A percentile compares a stretch with the other conserved stretches of the same genome.
Conservation (phyloP, 2,113 vertebrate species). For the Tetrax tetrax region DNA sequence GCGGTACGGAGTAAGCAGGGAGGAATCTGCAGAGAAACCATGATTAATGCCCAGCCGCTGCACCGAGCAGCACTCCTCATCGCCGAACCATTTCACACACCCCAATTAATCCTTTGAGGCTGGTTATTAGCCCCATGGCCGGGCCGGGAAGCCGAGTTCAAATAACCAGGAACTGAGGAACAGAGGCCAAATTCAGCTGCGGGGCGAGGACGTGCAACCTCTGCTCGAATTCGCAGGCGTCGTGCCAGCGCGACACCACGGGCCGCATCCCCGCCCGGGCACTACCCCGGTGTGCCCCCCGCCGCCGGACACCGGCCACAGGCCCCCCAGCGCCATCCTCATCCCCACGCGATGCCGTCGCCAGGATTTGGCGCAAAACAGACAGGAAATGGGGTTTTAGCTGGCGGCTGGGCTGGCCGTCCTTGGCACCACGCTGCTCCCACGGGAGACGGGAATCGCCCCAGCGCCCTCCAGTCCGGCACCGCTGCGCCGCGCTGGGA, state of each 20-base stretch:
- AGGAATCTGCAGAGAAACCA: slow-evolving; percentile 8
- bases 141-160: background rate
- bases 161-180: slow-evolving; percentile 11
- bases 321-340: background rate
- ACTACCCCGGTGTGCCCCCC: rapidly evolving
- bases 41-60: background rate
- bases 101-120: slow-evolving; percentile 36
- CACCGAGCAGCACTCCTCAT: background rate
- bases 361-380: background rate
- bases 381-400: background rate
- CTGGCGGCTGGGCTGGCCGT: background rate
- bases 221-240: background rate
- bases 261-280: background rate
- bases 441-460: background rate
- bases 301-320: rapidly evolving
- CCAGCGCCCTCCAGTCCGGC: background rate
- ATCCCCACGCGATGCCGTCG: background rate
- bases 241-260: background rate
- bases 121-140: background rate
- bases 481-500: background rate
- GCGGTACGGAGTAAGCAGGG: background rate
- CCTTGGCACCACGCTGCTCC: background rate
- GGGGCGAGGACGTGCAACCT: background rate
- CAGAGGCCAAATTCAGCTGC: background rate
- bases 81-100: slow-evolving; percentile 6